Evolutionary conservation across 2,888 invertebrate species (phyloP).

Genomic region (Vanessa cardui): DNA sequence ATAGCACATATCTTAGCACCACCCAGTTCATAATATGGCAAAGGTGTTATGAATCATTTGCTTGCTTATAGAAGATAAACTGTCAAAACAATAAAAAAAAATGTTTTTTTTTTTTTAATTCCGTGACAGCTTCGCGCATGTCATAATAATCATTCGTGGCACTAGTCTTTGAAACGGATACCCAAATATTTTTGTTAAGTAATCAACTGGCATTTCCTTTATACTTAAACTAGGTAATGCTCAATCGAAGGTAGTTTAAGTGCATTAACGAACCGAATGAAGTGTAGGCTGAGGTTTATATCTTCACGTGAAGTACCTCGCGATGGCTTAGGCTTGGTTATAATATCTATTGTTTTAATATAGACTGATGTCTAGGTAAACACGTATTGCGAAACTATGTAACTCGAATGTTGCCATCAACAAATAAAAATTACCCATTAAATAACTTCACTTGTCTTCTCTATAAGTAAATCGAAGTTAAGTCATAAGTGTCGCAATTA

Average conservation of each 20-base stretch:
- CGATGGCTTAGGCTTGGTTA: conserved; percentile 46
- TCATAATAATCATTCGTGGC: background rate
- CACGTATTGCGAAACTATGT: conserved; percentile 11
- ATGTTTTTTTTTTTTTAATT: too few species aligned
- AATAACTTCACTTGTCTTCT: too few species aligned
- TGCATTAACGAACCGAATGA: conserved; percentile 73
- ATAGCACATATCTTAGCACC: conserved; percentile 18
- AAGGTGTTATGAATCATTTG: too few species aligned
- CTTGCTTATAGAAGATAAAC: background rate
- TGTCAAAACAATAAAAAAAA: background rate
- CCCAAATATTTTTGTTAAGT: background rate
- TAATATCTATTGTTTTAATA: conserved; percentile 5
- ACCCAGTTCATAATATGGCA: too few species aligned
- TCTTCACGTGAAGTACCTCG: conserved; percentile 49
- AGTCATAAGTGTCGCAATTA: background rate
- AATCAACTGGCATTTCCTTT: conserved; percentile 17
- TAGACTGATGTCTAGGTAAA: conserved; percentile 12
- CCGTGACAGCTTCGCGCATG: background rate
- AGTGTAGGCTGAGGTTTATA: conserved; percentile 54
- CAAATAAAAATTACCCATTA: too few species aligned
- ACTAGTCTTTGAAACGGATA: background rate
- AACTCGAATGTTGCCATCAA: background rate
- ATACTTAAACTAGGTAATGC: conserved; percentile 42
- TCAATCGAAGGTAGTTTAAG: conserved; percentile 57
- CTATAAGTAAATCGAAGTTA: background rate